phyloP scores from a whole-genome alignment of 2,113 vertebrate genomes.

The Dryoscopus gambensis region DNA sequence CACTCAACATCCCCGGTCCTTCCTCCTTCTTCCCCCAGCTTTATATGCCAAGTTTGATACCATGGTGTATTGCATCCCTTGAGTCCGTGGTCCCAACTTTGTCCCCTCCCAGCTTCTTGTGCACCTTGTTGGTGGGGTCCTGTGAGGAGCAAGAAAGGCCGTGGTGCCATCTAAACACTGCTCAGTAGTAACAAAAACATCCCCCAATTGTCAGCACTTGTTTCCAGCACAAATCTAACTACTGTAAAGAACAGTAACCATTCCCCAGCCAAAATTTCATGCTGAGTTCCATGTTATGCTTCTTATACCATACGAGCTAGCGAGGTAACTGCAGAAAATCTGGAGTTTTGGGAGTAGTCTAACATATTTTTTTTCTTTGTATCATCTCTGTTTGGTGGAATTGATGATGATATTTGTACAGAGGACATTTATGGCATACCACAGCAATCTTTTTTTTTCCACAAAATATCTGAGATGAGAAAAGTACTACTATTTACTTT shows the following conservation, averaged over 20 bases:
- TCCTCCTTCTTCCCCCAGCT: background rate
- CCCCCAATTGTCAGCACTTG: background rate
- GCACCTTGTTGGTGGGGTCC: background rate
- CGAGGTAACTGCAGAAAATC: background rate
- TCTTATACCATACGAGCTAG: background rate
- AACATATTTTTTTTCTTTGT: background rate
- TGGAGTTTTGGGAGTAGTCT: background rate
- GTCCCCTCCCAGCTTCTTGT: background rate
- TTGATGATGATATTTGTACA: background rate
- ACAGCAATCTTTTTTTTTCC: background rate
- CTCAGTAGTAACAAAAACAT: background rate
- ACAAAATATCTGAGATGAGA: background rate
- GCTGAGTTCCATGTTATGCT: background rate
- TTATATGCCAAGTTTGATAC: background rate
- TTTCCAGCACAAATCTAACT: background rate
- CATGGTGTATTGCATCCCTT: no score
- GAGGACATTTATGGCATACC: background rate
- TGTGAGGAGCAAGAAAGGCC: background rate
- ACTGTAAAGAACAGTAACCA: background rate
- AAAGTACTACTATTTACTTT: background rate
- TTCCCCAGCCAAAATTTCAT: background rate
- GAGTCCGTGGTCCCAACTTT: rapidly evolving
- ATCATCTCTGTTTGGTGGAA: background rate
- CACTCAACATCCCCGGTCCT: no score
- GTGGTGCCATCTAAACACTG: background rate